These are phyloP conservation scores for Nymphalis c-album DNA, from an alignment of 2,888 invertebrate genomes.

Conservation along the genomic window DNA sequence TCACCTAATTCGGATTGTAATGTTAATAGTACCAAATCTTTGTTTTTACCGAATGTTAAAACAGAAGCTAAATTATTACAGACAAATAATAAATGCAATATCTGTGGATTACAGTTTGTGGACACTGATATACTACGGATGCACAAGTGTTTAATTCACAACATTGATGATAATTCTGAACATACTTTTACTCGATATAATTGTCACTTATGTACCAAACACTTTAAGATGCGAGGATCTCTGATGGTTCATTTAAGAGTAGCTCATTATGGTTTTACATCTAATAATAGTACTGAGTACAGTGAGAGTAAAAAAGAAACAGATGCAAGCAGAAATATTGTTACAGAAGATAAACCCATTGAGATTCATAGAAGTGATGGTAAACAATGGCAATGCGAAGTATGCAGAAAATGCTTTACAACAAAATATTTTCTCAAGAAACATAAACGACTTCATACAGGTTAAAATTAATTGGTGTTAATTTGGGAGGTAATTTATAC, in stretches of 20 bases:
- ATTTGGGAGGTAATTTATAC: constrained; percentile 27
- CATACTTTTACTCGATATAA: constrained; percentile 78
- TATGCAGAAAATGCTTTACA: constrained; percentile 91
- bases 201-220: constrained; percentile 89
- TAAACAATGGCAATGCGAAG: constrained; percentile 93
- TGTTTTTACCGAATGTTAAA: constrained; percentile 53
- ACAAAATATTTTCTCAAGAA: constrained; percentile 95
- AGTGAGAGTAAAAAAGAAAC: constrained; percentile 43
- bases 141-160: constrained; percentile 88
- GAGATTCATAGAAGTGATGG: constrained; percentile 76
- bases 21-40: constrained; percentile 47
- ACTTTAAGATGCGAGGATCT: constrained; percentile 91
- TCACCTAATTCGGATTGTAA: constrained; percentile 49
- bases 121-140: constrained; percentile 86
- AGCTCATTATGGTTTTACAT: constrained; percentile 85
- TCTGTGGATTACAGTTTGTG: constrained; percentile 87
- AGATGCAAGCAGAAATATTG: constrained; percentile 42
- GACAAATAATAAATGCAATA: constrained; percentile 79
- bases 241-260: constrained; percentile 91
- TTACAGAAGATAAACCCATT: constrained; percentile 47
- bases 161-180: constrained; percentile 63
- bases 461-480: constrained; percentile 79
- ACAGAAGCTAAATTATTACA: constrained; percentile 52
- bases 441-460: constrained; percentile 92
- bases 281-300: constrained; percentile 46